Conservation (phyloP, 2,113 vertebrate genomes). For the Hylia prasina region DNA sequence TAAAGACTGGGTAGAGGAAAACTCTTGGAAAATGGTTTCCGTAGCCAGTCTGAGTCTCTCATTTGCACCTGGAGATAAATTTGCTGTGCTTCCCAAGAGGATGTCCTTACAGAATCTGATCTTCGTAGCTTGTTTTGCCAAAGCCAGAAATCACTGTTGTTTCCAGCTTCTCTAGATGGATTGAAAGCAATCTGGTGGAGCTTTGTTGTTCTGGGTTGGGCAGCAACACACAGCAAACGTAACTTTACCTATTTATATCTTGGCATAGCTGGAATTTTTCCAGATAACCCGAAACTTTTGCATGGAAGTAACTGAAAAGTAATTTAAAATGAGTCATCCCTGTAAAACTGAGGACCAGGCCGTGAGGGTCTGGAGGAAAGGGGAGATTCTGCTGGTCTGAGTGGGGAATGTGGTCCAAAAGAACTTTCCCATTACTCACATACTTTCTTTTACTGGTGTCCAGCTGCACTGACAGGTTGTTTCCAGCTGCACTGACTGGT, state of each 20-base stretch:
- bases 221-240: rapidly evolving
- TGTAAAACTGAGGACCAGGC: neutral
- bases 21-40: neutral
- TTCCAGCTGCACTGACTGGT: neutral
- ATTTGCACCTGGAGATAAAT: neutral
- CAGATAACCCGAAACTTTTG: neutral
- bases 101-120: neutral
- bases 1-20: neutral
- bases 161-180: neutral
- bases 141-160: neutral
- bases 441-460: rapidly evolving
- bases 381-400: neutral
- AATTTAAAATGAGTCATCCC: neutral
- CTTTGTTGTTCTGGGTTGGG: neutral
- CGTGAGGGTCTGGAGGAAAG: neutral
- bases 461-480: neutral
- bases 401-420: neutral
- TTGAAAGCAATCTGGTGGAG: neutral
- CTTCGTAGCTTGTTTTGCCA: neutral
- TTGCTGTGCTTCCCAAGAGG: neutral
- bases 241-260: neutral
- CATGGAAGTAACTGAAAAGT: neutral
- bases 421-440: neutral
- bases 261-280: neutral
- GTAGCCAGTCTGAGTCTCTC: neutral